Conservation (phyloP, 2,888 invertebrate genomes). For the Aleiodes testaceus region DNA sequence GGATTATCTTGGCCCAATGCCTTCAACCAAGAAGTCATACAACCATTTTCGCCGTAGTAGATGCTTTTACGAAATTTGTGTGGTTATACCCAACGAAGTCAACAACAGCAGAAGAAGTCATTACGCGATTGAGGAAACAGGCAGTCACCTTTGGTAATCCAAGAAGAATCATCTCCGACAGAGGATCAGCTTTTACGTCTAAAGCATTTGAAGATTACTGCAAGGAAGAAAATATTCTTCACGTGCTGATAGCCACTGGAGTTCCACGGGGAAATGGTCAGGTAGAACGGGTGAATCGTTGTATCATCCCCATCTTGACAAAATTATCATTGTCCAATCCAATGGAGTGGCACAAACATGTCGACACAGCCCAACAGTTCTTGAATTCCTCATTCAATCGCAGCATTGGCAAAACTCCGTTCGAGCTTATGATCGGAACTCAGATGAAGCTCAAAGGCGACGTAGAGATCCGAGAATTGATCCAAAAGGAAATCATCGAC, state of each 20-base stretch:
- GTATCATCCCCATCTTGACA: constrained; percentile 36
- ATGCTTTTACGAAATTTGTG: constrained; percentile 59
- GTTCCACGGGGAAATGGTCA: constrained; percentile 45
- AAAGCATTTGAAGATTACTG: constrained; percentile 34
- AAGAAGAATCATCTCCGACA: constrained; percentile 26
- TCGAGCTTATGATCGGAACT: constrained; percentile 23
- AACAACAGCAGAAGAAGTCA: constrained; percentile 53
- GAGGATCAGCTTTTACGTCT: constrained; percentile 43
- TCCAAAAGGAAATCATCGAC: constrained; percentile 20
- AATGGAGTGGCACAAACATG: constrained; percentile 23
- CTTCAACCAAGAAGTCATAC: constrained; percentile 57
- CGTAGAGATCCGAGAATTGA: not conserved
- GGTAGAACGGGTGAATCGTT: constrained; percentile 43
- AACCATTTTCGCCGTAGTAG: constrained; percentile 58
- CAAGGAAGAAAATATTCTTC: constrained; percentile 29
- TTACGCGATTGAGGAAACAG: constrained; percentile 25
- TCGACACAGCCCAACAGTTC: constrained; percentile 26
- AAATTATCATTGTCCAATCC: constrained; percentile 32
- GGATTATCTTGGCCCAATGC: constrained; percentile 61
- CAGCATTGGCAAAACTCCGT: constrained; percentile 35
- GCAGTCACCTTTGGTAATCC: constrained; percentile 41
- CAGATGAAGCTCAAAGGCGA: constrained; percentile 11
- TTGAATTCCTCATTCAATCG: constrained; percentile 34
- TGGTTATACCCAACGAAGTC: constrained; percentile 60
- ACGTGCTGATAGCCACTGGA: constrained; percentile 42